A percentile compares a stretch with the other conserved stretches of the same genome.
These are phyloP conservation scores for Bellardia pandia DNA, from an alignment of 2,888 invertebrate genomes.

Conservation along the genomic window DNA sequence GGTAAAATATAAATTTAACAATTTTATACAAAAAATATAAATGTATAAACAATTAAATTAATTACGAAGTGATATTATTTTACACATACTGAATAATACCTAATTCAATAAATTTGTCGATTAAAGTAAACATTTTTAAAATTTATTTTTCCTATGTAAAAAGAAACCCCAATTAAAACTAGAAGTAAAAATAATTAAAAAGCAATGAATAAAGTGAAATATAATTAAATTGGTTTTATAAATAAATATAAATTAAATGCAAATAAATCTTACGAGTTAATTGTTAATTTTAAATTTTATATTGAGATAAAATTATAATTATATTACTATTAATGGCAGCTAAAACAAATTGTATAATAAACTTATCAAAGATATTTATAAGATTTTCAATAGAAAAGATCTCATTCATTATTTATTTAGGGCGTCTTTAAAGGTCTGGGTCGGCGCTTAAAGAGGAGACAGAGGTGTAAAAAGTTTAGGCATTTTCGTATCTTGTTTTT, in stretches of 20 bases:
- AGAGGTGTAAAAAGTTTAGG: too few relatives aligned
- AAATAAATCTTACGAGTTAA: constrained; percentile 47
- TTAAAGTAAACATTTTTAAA: not conserved
- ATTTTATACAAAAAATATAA: not conserved
- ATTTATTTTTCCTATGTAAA: not conserved
- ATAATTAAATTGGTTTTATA: constrained; percentile 2
- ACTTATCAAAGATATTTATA: too few relatives aligned
- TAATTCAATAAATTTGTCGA: not conserved
- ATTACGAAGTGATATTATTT: too few relatives aligned
- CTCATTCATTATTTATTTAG: too few relatives aligned
- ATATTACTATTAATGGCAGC: not conserved
- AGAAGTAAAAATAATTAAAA: too few relatives aligned
- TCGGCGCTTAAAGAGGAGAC: too few relatives aligned
- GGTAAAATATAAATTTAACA: not conserved
- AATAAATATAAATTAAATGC: constrained; percentile 55
- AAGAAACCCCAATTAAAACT: not conserved
- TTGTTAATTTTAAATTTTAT: constrained; percentile 9
- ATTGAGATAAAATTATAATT: not conserved
- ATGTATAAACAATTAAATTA: not conserved
- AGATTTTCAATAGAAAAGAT: too few relatives aligned
- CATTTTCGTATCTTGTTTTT: too few relatives aligned
- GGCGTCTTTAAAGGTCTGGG: too few relatives aligned
- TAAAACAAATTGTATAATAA: too few relatives aligned
- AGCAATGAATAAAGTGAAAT: too few relatives aligned
- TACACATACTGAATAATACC: not conserved